phyloP scores from a whole-genome alignment of 2,888 invertebrate species.

The Netelia virgata region DNA sequence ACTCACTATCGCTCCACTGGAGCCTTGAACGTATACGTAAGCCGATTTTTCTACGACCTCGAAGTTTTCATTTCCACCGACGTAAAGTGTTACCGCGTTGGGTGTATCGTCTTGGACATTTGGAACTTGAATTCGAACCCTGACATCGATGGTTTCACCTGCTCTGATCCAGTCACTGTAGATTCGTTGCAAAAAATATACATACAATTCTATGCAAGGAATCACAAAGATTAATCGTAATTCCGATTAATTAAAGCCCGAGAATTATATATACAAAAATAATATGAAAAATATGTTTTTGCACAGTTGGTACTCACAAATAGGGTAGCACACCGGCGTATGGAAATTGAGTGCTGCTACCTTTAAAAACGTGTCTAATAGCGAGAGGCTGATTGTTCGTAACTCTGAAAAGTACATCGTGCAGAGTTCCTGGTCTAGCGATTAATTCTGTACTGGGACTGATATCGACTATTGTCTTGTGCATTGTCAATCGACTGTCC shows the following conservation, averaged over 20 bases:
- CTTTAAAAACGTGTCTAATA: constrained; percentile 87
- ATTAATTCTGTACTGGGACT: constrained; percentile 71
- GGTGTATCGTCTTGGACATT: constrained; percentile 66
- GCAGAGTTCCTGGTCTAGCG: constrained; percentile 75
- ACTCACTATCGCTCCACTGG: constrained; percentile 68
- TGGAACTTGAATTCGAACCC: constrained; percentile 75
- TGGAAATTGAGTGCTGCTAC: constrained; percentile 87
- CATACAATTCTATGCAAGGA: constrained; percentile 7
- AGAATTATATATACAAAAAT: not conserved
- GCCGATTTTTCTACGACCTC: constrained; percentile 78
- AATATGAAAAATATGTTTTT: not conserved
- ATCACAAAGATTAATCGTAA: not conserved
- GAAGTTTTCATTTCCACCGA: constrained; percentile 69
- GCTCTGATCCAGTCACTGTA: constrained; percentile 74
- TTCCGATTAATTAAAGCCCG: too few species aligned
- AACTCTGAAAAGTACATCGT: constrained; percentile 89
- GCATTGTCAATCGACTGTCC: constrained; percentile 33
- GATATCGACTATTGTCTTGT: constrained; percentile 60
- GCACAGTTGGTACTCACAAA: constrained; percentile 84
- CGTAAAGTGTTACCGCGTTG: constrained; percentile 76
- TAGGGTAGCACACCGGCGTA: constrained; percentile 87
- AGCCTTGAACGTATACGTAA: constrained; percentile 75
- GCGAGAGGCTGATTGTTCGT: constrained; percentile 89
- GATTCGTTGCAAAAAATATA: constrained; percentile 14
- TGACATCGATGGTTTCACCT: constrained; percentile 74